Base-by-base conservation (phyloP, 2,797 vertebrate species). In the Liparis tanakae region DNA sequence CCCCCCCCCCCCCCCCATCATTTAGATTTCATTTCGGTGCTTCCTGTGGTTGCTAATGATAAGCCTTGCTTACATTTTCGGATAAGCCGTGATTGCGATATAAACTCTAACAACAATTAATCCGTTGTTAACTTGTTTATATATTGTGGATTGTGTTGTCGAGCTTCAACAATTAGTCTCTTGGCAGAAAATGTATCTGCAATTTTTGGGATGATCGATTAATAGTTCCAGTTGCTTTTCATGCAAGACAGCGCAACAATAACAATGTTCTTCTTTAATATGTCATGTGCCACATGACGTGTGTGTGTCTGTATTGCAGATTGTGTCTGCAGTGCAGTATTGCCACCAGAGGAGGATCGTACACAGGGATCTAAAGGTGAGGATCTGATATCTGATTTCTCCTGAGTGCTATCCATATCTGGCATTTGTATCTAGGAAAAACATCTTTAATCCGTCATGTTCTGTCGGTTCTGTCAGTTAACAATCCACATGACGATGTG, bases 271-370 rank as follows among this genome's bases (percentile, higher is more conserved):
- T 65, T 55, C 48, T 2, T 54, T 65, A 12, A 30, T 43, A 41
- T 59, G 55, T 5, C 1, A 1, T 66, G 13, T 14, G 12, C 7
- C 4, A 10, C 12, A 8, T 51, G 13, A 58, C 22, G 1, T 15
- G 6, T 39, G 9, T 82, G 12, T 78, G 7, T 82, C 37, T 84
- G 65, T 81, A 10, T 96, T 96, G 88, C 94, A 98, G 97, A 98
- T 98, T 84, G 97, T 98, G 48, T 98, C 97, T 88, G 97, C 97
- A 76, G 97, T 98, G 78, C 97, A 98, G 91, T 98, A 98, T 91
- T 98, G 97, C 87, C 97, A 98, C 90, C 97, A 98, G 84, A 97
- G 97, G 81, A 96, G 94, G 90, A 98, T 98, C 91, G 97, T 98
- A 87, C 97, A 98, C 87, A 94, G 97, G 82, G 97, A 98, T 90